Conservation (phyloP, 2,888 invertebrate species). For the Spisula subtruncata region DNA sequence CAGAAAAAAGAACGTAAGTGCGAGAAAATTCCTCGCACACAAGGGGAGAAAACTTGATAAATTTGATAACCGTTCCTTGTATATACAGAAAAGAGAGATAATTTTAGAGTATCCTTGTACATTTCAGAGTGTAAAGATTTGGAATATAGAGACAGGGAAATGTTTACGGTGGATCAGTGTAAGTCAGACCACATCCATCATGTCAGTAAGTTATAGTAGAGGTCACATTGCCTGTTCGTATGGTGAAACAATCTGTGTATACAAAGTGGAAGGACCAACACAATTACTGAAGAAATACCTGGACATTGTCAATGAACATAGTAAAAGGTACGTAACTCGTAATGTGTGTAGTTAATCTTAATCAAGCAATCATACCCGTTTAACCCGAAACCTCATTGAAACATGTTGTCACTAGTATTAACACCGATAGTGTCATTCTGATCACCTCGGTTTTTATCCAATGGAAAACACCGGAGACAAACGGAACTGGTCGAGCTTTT, state of each 20-base stretch:
- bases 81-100: too few relatives aligned
- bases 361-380: too few relatives aligned
- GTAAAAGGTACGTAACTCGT: slow-evolving; percentile 68
- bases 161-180: slow-evolving; percentile 81
- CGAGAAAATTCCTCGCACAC: not conserved
- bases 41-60: too few relatives aligned
- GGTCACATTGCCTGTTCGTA: slow-evolving; percentile 84
- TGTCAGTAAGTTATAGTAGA: slow-evolving; percentile 84
- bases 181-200: slow-evolving; percentile 82
- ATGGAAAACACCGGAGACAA: too few relatives aligned
- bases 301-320: slow-evolving; percentile 70
- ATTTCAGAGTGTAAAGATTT: slow-evolving; percentile 84
- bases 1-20: not conserved
- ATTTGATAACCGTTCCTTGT: too few relatives aligned
- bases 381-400: too few relatives aligned
- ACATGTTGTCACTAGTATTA: too few relatives aligned
- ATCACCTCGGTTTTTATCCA: too few relatives aligned
- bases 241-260: slow-evolving; percentile 83
- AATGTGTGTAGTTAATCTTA: too few relatives aligned
- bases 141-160: slow-evolving; percentile 79
- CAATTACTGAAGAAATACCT: slow-evolving; percentile 80
- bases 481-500: too few relatives aligned
- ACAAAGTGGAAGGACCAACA: slow-evolving; percentile 76
- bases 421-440: too few relatives aligned
- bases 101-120: too few relatives aligned